Evolutionary conservation across 2,888 invertebrate species (phyloP).

Genomic region (Anticlea derivata): DNA sequence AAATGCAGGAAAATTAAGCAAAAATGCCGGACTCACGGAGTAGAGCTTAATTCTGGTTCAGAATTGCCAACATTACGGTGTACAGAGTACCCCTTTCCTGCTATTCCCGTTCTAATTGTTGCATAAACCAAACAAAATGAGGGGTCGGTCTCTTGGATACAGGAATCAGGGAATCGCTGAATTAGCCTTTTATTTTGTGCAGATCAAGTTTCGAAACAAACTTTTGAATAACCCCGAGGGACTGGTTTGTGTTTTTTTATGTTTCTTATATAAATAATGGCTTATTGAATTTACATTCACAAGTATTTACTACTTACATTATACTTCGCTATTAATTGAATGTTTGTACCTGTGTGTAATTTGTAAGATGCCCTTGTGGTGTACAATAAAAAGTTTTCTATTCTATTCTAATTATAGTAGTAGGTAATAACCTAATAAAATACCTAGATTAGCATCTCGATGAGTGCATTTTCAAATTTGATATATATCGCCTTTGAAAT

Average conservation of each 20-base stretch:
- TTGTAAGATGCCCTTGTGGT: too few relatives aligned
- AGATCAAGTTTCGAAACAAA: slow-evolving; percentile 15
- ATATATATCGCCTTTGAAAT: too few relatives aligned
- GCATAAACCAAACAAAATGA: slow-evolving; percentile 71
- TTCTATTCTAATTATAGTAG: too few relatives aligned
- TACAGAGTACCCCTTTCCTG: slow-evolving; percentile 59
- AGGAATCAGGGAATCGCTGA: slow-evolving; percentile 30
- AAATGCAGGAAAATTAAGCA: slow-evolving; percentile 44
- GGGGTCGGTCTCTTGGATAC: slow-evolving; percentile 49
- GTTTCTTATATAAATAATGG: background rate
- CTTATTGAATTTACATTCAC: background rate
- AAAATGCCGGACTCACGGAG: slow-evolving; percentile 45
- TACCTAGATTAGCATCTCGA: too few relatives aligned
- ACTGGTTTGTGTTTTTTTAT: slow-evolving; percentile 4
- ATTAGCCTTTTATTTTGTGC: slow-evolving; percentile 22
- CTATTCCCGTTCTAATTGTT: slow-evolving; percentile 68
- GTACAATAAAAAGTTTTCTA: too few relatives aligned
- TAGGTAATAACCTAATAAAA: too few relatives aligned
- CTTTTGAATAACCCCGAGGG: slow-evolving; percentile 8
- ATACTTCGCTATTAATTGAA: too few relatives aligned
- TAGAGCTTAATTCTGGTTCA: slow-evolving; percentile 60
- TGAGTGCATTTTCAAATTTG: too few relatives aligned
- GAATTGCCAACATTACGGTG: slow-evolving; percentile 58
- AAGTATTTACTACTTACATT: too few relatives aligned
- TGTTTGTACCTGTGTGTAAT: too few relatives aligned